These are phyloP conservation scores for Drosophila formosana DNA, from an alignment of 2,888 invertebrate genomes.

Conservation along the genomic window DNA sequence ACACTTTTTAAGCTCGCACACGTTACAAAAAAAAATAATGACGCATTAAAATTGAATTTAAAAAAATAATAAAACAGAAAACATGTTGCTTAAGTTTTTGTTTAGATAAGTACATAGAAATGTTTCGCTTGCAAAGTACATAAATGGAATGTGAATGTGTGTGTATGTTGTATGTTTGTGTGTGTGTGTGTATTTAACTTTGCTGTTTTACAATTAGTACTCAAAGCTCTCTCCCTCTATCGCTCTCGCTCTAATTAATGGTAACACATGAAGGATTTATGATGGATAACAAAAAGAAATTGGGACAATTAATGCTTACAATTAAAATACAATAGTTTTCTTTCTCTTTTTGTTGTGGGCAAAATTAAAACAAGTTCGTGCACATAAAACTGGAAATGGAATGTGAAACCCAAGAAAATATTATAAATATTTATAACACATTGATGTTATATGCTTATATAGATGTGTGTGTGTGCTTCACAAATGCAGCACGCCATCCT, in stretches of 20 bases:
- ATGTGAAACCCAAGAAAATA: conserved; percentile 20
- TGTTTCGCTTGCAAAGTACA: conserved; percentile 36
- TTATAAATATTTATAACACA: conserved; percentile 28
- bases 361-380: conserved; percentile 36
- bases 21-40: conserved; percentile 35
- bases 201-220: conserved; percentile 14
- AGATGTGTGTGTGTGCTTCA: conserved; percentile 47
- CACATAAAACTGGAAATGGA: conserved; percentile 49
- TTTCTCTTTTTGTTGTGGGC: not conserved
- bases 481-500: conserved; percentile 84
- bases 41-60: conserved; percentile 7
- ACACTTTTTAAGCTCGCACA: conserved; percentile 52
- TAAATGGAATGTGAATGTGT: conserved; percentile 50
- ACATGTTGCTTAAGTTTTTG: conserved; percentile 48
- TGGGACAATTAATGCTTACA: conserved; percentile 51
- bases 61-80: conserved; percentile 34
- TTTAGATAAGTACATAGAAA: conserved; percentile 50
- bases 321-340: conserved; percentile 40
- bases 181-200: conserved; percentile 11
- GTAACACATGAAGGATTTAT: conserved; percentile 51
- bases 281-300: conserved; percentile 42
- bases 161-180: conserved; percentile 3
- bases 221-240: conserved; percentile 16
- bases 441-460: conserved; percentile 3
- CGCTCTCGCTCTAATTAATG: conserved; percentile 45